Percentiles rank a stretch among this genome's conserved stretches.
These are phyloP conservation scores for Neocloeon triangulifer DNA, from an alignment of 1,140 invertebrate species.

Conservation along the genomic window DNA sequence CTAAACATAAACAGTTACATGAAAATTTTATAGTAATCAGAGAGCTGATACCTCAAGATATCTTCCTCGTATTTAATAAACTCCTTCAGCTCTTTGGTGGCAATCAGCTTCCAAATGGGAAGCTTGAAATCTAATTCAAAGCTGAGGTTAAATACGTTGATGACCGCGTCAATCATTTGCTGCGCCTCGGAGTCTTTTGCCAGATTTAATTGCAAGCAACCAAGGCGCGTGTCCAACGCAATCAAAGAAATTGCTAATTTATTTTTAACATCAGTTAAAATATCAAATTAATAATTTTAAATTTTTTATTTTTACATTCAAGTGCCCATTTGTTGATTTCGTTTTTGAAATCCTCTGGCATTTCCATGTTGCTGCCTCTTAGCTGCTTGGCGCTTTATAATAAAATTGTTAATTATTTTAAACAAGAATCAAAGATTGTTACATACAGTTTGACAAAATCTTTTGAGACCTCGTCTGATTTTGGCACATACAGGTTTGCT, in stretches of 20 bases:
- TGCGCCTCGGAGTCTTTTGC: conserved; percentile 35
- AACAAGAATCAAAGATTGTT: neutral
- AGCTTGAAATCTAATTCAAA: conserved; percentile 53
- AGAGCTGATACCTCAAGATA: conserved; percentile 19
- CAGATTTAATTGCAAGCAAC: conserved; percentile 36
- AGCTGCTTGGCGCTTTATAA: conserved; percentile 9
- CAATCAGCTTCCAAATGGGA: conserved; percentile 54
- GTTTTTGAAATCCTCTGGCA: conserved; percentile 8
- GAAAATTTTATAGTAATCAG: too few species aligned
- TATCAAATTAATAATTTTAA: too few species aligned
- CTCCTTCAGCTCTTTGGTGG: conserved; percentile 47
- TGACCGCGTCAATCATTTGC: conserved; percentile 51
- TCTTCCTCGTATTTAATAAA: conserved; percentile 47
- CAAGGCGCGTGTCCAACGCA: conserved; percentile 52
- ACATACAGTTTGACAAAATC: too few species aligned
- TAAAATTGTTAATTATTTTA: conserved; percentile 4
- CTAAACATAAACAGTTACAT: too few species aligned
- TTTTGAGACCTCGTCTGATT: too few species aligned
- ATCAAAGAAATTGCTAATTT: conserved; percentile 52
- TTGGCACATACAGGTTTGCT: too few species aligned
- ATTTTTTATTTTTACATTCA: conserved; percentile 13
- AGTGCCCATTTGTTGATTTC: conserved; percentile 13
- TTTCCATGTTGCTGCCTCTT: conserved; percentile 5
- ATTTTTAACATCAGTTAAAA: conserved; percentile 12
- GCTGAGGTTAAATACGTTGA: conserved; percentile 56